phyloP scores from a whole-genome alignment of 64 coral and sea anemone species.

The Porites australiensis region DNA sequence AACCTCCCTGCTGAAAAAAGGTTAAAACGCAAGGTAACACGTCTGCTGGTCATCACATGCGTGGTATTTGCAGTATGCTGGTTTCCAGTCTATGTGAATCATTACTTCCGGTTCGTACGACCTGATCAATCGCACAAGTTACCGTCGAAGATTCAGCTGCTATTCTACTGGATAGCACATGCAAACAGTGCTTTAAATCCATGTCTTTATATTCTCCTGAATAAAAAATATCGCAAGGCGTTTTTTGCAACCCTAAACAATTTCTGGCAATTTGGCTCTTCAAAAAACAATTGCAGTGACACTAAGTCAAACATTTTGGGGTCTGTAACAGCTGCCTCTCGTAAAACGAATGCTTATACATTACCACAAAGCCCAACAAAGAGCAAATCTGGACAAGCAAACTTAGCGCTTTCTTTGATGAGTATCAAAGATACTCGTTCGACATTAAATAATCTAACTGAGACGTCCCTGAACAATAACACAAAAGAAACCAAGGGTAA shows the following conservation, averaged over 20 bases:
- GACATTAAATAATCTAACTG: not conserved
- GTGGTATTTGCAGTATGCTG: constrained; percentile 59
- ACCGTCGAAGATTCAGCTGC: not conserved
- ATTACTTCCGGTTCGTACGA: constrained; percentile 52
- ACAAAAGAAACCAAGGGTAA: not conserved
- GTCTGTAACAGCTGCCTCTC: not conserved
- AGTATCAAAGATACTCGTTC: not conserved
- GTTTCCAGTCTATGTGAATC: constrained; percentile 67
- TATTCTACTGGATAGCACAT: constrained; percentile 65
- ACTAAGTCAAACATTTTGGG: not conserved
- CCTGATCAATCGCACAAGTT: not conserved
- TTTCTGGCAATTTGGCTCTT: not conserved
- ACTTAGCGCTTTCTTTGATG: not conserved
- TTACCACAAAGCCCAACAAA: not conserved
- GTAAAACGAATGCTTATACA: not conserved
- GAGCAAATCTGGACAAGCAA: not conserved
- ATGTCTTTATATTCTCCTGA: constrained; percentile 45
- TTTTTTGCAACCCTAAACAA: not conserved
- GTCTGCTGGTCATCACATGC: constrained; percentile 37
- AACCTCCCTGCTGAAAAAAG: constrained; percentile 14
- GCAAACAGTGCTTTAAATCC: constrained; percentile 79
- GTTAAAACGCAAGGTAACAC: constrained; percentile 45
- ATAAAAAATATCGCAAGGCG: constrained; percentile 28
- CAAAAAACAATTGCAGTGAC: not conserved
- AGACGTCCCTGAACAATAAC: not conserved